phyloP scores from a whole-genome alignment of 2,113 vertebrate genomes.

The Aythya baeri region DNA sequence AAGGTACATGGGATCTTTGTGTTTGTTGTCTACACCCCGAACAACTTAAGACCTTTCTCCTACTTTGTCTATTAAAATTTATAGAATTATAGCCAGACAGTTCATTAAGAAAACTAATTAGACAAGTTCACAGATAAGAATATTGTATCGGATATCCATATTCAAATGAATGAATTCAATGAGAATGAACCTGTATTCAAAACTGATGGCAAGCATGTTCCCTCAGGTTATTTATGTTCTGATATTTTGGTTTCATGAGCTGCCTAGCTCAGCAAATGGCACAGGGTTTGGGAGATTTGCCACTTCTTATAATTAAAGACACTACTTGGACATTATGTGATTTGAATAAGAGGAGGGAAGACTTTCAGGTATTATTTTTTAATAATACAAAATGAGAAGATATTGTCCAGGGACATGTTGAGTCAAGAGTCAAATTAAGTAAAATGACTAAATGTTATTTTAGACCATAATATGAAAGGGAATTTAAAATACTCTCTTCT shows the following conservation, averaged over 20 bases:
- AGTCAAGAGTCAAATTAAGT: neutral
- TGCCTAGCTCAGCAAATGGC: neutral
- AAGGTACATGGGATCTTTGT: neutral
- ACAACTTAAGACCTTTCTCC: neutral
- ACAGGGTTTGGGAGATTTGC: neutral
- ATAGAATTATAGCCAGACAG: neutral
- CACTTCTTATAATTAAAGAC: neutral
- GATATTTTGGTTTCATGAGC: neutral
- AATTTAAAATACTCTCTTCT: conserved; percentile 27
- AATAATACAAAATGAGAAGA: neutral
- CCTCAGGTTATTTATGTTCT: neutral
- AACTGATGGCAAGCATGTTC: neutral
- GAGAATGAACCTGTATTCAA: neutral
- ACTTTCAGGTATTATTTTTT: neutral
- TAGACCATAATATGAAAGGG: neutral
- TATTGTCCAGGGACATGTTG: neutral
- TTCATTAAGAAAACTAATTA: neutral
- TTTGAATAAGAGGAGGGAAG: neutral
- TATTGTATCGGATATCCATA: neutral
- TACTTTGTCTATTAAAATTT: neutral
- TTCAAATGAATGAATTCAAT: neutral
- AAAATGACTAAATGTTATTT: neutral
- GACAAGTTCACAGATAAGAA: neutral
- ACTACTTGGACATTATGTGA: neutral
- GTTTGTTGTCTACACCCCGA: neutral